phyloP scores from a whole-genome alignment of 2,113 vertebrate species.

The Spermophilus dauricus region DNA sequence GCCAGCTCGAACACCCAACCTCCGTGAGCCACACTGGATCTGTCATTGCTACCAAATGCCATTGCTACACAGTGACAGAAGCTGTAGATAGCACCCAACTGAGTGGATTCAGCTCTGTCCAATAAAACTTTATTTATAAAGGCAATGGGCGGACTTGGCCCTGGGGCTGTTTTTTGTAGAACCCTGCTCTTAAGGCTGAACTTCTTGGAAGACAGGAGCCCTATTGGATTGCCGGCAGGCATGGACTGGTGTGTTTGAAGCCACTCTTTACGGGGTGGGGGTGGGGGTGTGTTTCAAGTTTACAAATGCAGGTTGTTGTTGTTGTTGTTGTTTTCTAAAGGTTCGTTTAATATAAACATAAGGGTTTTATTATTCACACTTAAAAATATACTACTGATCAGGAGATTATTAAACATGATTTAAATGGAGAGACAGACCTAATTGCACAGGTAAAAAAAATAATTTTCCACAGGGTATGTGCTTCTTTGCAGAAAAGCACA shows the following conservation, averaged over 20 bases:
- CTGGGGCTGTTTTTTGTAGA: no score
- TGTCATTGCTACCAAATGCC: background rate
- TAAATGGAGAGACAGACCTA: constrained; percentile 72
- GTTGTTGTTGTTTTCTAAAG: constrained; percentile 16
- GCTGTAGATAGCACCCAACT: background rate
- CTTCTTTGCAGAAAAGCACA: constrained; percentile 25
- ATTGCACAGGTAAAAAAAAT: constrained; percentile 70
- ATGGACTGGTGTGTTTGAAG: background rate
- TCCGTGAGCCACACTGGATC: fast-evolving
- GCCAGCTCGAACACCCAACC: no score
- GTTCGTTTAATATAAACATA: constrained; percentile 57
- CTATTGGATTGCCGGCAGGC: background rate
- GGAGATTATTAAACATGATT: constrained; percentile 76
- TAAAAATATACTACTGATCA: constrained; percentile 80
- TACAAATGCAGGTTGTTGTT: background rate
- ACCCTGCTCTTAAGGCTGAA: background rate
- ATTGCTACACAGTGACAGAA: background rate
- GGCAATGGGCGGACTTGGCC: background rate
- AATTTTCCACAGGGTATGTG: constrained; percentile 43
- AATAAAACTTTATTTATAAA: constrained; percentile 52
- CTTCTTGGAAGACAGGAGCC: background rate
- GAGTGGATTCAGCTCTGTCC: background rate
- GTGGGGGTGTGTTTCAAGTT: background rate
- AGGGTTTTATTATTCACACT: constrained; percentile 54
- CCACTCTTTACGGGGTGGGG: background rate